Evolutionary conservation across 2,888 invertebrate genomes (phyloP), one percentile per base, ranked within the genome.

Genomic region (Zele albiditarsus): DNA sequence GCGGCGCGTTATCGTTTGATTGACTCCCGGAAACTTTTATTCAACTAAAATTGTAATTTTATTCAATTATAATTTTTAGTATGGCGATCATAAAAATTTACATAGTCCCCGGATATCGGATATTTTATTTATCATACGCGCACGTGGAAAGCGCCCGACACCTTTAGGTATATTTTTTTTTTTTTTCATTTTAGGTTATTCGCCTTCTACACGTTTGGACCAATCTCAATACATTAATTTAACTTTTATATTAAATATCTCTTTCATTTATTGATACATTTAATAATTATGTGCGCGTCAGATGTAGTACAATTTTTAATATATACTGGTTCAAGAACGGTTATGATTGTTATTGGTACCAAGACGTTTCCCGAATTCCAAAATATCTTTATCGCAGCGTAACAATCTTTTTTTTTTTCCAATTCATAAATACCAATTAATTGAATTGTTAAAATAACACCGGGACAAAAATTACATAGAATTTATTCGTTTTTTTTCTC

Each of bases 131-230:
- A 20, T 20, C 2, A 80, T 80, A 80, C 84, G 77, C 78, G 79
- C 79, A 79, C 74, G 62, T 80, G 78, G 80, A 79, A 78, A 83
- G 79, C 83, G 84, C 86, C 83, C 86, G 86, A 81, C 85, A 84
- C 83, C 12, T 38, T 74, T 76, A 67, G 46, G 42, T 53, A 53
- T 14, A 53, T 49, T 12, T 33, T 28, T 53, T 65, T 57, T 25
- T 27, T 14, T 14, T 58, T 27, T 10, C 23, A n/a, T n/a, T n/a
- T n/a, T n/a, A n/a, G n/a, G n/a, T n/a, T 14, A 46, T n/a, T 46
- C 0, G 16, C 2, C 2, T 3, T n/a, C 3, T n/a, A n/a, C n/a
- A 46, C 46, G n/a, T n/a, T 46, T 69, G 28, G 69, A 38, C 33
- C 58, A 62, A 49, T 63, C 31, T 27, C 6, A 23, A 31, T 14